Percentiles rank a stretch among this genome's conserved stretches.
phyloP scores from a whole-genome alignment of 2,797 vertebrate genomes.

The Mormyrops attenuatus region DNA sequence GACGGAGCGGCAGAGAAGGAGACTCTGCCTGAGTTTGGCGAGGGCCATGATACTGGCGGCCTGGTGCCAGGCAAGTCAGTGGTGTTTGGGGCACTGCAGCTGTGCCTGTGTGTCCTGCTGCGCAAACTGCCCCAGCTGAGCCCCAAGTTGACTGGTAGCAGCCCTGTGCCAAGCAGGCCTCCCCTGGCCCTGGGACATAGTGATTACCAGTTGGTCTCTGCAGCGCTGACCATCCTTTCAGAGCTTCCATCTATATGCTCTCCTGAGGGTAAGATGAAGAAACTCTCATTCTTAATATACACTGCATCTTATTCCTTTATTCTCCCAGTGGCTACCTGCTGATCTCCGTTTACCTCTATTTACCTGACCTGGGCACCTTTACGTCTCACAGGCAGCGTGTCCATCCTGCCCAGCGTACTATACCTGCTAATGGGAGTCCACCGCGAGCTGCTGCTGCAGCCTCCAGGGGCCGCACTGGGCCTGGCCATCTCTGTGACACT shows the following conservation, averaged over 20 bases:
- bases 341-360: background rate
- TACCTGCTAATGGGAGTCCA: slow-evolving; percentile 82
- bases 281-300: background rate
- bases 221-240: slow-evolving; percentile 77
- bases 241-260: slow-evolving; percentile 86
- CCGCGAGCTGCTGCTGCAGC: slow-evolving; percentile 66
- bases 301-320: background rate
- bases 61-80: slow-evolving; percentile 83
- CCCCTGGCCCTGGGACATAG: slow-evolving; percentile 63
- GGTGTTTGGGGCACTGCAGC: slow-evolving; percentile 79
- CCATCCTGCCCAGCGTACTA: slow-evolving; percentile 82
- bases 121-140: slow-evolving; percentile 85
- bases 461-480: slow-evolving; percentile 48
- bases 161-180: slow-evolving; percentile 52
- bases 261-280: slow-evolving; percentile 75
- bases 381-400: slow-evolving; percentile 62
- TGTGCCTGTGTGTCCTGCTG: slow-evolving; percentile 85
- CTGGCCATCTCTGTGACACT: slow-evolving; percentile 62
- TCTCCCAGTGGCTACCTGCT: background rate
- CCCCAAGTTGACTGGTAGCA: slow-evolving; percentile 74
- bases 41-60: slow-evolving; percentile 86
- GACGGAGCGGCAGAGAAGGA: slow-evolving; percentile 93
- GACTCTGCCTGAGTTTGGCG: slow-evolving; percentile 85
- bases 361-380: background rate
- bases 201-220: slow-evolving; percentile 69